Evolutionary conservation across 2,888 invertebrate species (phyloP), one percentile per base, ranked within the genome.

Genomic region (Phaedon cochleariae): DNA sequence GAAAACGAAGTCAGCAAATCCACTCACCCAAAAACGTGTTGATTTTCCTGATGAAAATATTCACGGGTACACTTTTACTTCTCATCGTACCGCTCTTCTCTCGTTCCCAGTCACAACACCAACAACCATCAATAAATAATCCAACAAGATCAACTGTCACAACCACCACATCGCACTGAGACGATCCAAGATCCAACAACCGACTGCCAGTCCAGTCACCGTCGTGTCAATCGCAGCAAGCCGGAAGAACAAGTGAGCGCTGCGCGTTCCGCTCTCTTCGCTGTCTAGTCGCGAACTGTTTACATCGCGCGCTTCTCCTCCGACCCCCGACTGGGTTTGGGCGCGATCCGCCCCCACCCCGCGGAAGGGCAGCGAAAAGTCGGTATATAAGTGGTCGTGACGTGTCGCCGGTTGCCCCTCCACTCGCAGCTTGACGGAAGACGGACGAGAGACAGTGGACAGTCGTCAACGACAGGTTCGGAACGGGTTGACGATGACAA

Each of bases 351-450:
- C 77, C 79, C 74, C 74, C 73, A 74, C 73, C 73, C 26, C 48
- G 59, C 68, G 69, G 71, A 64, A 67, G 69, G 70, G 69, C 68
- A 68, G 75, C 74, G 75, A 77, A 78, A 78, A 79, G 78, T 79
- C 79, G 75, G 76, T 74, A 74, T 75, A 75, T 79, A 79, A 79
- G 76, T 79, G 77, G 77, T 74, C 66, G 74, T 77, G 79, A 79
- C 77, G 75, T 68, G 69, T 68, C 69, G 71, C 69, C 73, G 71
- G 71, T 2, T 41, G 41, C 74, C 74, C 72, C 72, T 68, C 62
- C 62, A 70, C 59, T 62, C 64, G 64, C 58, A 67, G 69, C 64
- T 68, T 70, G 68, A 73, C 72, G 68, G 51, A 58, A 68, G 68
- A 65, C 54, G 58, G n/a, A n/a, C n/a, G n/a, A n/a, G n/a, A 45